Evolutionary conservation across 2,797 vertebrate genomes (phyloP).

Genomic region (Eleutherodactylus coqui): DNA sequence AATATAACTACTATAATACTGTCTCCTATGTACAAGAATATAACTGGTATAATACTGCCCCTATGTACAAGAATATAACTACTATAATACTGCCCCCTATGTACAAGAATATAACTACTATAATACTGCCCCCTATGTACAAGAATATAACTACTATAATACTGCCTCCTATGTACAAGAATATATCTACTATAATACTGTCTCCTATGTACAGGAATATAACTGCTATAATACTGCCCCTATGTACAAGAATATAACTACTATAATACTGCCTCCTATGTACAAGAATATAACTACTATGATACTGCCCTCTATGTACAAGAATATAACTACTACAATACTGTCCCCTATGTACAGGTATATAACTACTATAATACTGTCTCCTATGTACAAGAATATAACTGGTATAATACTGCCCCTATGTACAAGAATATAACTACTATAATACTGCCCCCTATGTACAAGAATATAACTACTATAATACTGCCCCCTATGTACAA

Average conservation of each 20-base stretch:
- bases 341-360: background rate
- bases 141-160: slow-evolving; percentile 1
- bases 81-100: background rate
- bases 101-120: background rate
- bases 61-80: background rate
- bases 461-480: background rate
- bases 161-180: background rate
- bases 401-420: background rate
- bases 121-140: background rate
- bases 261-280: background rate
- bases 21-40: background rate
- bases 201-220: background rate
- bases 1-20: slow-evolving; percentile 12
- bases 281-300: slow-evolving; percentile 6
- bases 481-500: background rate
- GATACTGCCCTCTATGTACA: background rate
- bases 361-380: slow-evolving; percentile 3
- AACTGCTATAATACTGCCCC: background rate
- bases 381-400: background rate
- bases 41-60: background rate
- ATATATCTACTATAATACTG: background rate
- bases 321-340: slow-evolving; percentile 1
- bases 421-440: background rate
- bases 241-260: background rate
- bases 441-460: background rate